Evolutionary conservation across 2,888 invertebrate species (phyloP).

Genomic region (Notodromas monacha): DNA sequence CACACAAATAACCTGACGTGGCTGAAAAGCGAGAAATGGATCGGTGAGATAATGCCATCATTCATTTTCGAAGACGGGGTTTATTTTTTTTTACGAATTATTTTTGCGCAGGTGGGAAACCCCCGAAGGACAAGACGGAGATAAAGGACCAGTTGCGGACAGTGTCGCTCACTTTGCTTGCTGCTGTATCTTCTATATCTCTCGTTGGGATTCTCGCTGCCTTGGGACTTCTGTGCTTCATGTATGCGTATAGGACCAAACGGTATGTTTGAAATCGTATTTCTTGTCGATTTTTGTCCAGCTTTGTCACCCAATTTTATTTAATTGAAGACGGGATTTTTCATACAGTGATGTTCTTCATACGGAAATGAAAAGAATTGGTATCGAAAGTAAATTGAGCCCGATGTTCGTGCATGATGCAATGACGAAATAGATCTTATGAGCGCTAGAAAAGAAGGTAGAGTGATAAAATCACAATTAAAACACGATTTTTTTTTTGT

Average conservation of each 20-base stretch:
- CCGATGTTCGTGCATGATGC: too few relatives aligned
- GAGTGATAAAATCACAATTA: too few relatives aligned
- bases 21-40: conserved; percentile 66
- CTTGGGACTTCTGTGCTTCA: conserved; percentile 56
- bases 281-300: neutral
- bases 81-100: conserved; percentile 4
- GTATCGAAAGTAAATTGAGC: too few relatives aligned
- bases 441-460: too few relatives aligned
- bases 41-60: conserved; percentile 22
- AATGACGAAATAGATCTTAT: too few relatives aligned
- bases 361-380: too few relatives aligned
- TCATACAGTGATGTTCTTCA: too few relatives aligned
- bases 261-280: neutral
- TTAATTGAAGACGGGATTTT: too few relatives aligned
- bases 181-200: conserved; percentile 70
- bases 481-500: too few relatives aligned
- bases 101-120: conserved; percentile 32
- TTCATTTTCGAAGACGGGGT: neutral
- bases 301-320: too few relatives aligned
- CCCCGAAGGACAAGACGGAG: conserved; percentile 76
- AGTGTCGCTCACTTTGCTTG: conserved; percentile 58
- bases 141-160: conserved; percentile 41
- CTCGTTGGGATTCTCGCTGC: conserved; percentile 57
- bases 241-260: conserved; percentile 38
- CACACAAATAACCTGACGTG: conserved; percentile 80